These are phyloP conservation scores for Dipus sagitta DNA, from an alignment of 2,797 vertebrate genomes.

Conservation along the genomic window DNA sequence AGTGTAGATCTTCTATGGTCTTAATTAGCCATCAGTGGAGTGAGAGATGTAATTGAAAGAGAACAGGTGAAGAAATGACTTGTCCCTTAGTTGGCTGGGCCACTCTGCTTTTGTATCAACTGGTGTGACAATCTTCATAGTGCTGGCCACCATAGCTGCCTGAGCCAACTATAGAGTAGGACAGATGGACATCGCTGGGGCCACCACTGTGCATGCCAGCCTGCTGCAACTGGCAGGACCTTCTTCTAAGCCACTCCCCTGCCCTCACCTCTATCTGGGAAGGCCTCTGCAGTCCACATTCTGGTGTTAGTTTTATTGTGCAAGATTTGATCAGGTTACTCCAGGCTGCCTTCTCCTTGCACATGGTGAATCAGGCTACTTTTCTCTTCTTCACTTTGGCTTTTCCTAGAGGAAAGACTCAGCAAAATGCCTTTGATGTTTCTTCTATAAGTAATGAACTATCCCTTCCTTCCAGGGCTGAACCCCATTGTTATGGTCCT, in stretches of 20 bases:
- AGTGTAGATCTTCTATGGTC: background rate
- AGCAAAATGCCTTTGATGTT: background rate
- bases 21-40: background rate
- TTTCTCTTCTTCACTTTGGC: background rate
- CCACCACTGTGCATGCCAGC: background rate
- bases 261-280: fast-evolving
- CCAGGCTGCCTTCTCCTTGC: background rate
- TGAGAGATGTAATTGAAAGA: background rate
- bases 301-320: background rate
- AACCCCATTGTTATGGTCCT: background rate
- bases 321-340: background rate
- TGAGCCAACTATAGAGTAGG: fast-evolving
- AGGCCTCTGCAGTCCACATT: background rate
- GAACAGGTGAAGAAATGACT: background rate
- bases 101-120: background rate
- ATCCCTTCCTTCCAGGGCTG: background rate
- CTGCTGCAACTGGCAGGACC: background rate
- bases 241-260: background rate
- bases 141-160: background rate
- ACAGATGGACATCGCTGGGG: background rate
- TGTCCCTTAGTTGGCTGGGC: background rate
- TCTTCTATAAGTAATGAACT: background rate
- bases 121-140: background rate
- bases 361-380: fast-evolving
- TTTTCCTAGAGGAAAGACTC: background rate